phyloP scores from a whole-genome alignment of 2,888 invertebrate species.

The Flexamia atlantica region DNA sequence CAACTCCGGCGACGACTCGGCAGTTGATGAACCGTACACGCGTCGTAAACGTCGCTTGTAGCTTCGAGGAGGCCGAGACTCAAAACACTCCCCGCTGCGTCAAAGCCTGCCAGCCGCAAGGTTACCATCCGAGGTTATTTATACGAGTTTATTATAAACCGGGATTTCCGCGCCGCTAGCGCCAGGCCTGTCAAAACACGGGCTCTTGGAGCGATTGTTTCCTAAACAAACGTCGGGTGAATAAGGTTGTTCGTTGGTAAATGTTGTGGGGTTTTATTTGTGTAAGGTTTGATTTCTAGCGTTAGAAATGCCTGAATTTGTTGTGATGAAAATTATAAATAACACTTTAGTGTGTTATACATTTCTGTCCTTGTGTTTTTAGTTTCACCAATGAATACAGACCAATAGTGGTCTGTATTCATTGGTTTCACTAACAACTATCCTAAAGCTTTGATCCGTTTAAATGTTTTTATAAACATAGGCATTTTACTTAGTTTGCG shows the following conservation, averaged over 20 bases:
- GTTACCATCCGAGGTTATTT: slow-evolving; percentile 42
- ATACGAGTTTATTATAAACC: slow-evolving; percentile 55
- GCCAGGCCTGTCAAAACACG: slow-evolving; percentile 50
- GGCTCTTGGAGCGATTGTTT: slow-evolving; percentile 33
- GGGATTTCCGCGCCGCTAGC: slow-evolving; percentile 47
- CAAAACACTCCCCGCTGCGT: slow-evolving; percentile 22
- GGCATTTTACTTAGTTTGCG: too few species aligned
- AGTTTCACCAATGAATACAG: too few species aligned
- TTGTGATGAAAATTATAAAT: too few species aligned
- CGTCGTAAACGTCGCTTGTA: slow-evolving; percentile 39
- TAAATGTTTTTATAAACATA: too few species aligned
- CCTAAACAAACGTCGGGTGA: slow-evolving; percentile 45
- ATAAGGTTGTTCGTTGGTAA: slow-evolving; percentile 7
- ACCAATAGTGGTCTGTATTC: too few species aligned
- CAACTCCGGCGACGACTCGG: neutral
- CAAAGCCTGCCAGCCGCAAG: slow-evolving; percentile 23
- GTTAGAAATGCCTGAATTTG: too few species aligned
- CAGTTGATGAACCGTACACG: neutral
- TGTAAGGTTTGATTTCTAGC: too few species aligned
- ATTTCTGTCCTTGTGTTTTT: too few species aligned
- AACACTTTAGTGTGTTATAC: too few species aligned
- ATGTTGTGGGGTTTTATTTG: too few species aligned
- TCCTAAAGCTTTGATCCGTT: too few species aligned
- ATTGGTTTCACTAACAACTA: too few species aligned
- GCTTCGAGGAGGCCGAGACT: slow-evolving; percentile 23